phyloP scores from a whole-genome alignment of 1,140 invertebrate species.

The Drosophila ironensis region DNA sequence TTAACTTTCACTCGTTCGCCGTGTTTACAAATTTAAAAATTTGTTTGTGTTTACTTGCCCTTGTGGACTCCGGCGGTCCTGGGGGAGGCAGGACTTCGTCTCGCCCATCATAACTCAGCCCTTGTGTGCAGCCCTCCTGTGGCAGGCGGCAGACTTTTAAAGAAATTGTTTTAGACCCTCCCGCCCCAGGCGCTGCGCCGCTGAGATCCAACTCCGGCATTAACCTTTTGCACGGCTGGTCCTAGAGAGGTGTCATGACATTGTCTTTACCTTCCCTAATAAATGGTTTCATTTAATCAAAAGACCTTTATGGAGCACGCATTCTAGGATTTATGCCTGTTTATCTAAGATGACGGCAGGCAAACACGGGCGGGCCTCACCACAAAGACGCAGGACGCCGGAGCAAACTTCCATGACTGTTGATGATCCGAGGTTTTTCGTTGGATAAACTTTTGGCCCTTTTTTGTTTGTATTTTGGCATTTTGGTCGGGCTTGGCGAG shows the following conservation, averaged over 20 bases:
- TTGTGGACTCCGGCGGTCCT: not conserved
- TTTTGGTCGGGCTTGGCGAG: no score
- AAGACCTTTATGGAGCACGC: constrained; percentile 62
- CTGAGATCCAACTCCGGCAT: not conserved
- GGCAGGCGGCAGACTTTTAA: constrained; percentile 65
- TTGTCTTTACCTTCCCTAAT: constrained; percentile 73
- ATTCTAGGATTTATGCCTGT: constrained; percentile 59
- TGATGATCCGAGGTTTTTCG: constrained; percentile 48
- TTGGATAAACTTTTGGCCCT: constrained; percentile 62
- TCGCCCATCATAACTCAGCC: constrained; percentile 58
- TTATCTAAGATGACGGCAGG: constrained; percentile 45
- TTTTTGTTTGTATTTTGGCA: constrained; percentile 1
- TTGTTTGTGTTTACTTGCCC: constrained; percentile 72
- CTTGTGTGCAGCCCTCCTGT: not conserved
- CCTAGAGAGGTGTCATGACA: constrained; percentile 54
- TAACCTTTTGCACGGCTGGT: constrained; percentile 16
- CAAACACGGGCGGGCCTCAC: constrained; percentile 23
- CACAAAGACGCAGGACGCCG: constrained; percentile 13
- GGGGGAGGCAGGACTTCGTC: constrained; percentile 6
- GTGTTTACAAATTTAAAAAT: constrained; percentile 79
- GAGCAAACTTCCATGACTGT: constrained; percentile 33
- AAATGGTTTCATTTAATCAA: constrained; percentile 80
- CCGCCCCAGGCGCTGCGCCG: not conserved
- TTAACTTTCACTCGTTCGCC: constrained; percentile 60
- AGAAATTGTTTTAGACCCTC: constrained; percentile 65